Conservation (phyloP, 2,113 vertebrate species). For the Colistium nudipinnis region DNA sequence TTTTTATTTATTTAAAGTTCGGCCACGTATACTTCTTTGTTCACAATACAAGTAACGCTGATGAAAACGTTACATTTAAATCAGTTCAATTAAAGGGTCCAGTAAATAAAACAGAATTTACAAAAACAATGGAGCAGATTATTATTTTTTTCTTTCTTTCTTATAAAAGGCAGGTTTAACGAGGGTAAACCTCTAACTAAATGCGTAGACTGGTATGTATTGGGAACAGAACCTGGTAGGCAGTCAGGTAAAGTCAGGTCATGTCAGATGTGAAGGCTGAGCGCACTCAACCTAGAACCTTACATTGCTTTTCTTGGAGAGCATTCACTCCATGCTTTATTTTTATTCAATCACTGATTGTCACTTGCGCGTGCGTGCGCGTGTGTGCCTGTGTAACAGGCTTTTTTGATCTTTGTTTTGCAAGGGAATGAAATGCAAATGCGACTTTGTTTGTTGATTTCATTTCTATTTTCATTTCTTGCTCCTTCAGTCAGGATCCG, state of each 20-base stretch:
- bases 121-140: not conserved
- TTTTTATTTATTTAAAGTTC: not conserved
- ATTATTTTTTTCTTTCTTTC: not conserved
- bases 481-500: slow-evolving; percentile 14
- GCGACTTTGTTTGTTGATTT: slow-evolving; percentile 28
- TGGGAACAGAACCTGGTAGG: too few relatives aligned
- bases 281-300: too few relatives aligned
- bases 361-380: not conserved
- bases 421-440: not conserved
- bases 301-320: too few relatives aligned
- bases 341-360: slow-evolving; percentile 17
- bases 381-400: not conserved
- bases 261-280: too few relatives aligned
- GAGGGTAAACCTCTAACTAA: not conserved
- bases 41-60: not conserved
- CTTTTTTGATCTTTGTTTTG: not conserved
- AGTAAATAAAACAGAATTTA: not conserved
- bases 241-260: too few relatives aligned
- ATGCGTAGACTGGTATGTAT: too few relatives aligned
- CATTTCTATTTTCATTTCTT: slow-evolving; percentile 15
- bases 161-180: not conserved
- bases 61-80: not conserved
- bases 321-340: slow-evolving; percentile 17
- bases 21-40: not conserved
- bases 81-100: not conserved